Percentiles rank a stretch among this genome's conserved stretches.
Evolutionary conservation across 2,113 vertebrate species (phyloP).

Genomic region (Mirounga angustirostris): DNA sequence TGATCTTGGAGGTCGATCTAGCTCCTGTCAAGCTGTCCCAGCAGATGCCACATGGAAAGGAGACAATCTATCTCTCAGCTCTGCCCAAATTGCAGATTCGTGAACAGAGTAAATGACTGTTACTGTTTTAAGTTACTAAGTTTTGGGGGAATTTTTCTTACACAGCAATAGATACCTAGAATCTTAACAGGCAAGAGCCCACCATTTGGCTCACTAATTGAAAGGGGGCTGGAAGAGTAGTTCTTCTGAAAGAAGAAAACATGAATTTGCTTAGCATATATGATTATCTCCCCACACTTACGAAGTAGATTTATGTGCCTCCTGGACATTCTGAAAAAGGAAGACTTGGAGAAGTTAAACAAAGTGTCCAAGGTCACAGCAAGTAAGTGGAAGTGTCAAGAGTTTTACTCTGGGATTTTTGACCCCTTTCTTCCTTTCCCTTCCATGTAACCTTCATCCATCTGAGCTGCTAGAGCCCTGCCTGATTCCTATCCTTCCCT

Average conservation of each 20-base stretch:
- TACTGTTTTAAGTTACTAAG: neutral
- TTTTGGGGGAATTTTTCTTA: neutral
- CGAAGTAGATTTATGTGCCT: neutral
- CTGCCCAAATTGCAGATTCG: neutral
- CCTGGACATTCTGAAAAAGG: neutral
- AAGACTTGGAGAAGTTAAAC: neutral
- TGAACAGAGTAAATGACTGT: neutral
- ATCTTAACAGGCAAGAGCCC: neutral
- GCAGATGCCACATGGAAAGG: neutral
- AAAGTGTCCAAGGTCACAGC: neutral
- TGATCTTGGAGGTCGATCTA: neutral
- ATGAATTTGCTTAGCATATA: neutral
- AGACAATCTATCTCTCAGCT: constrained; percentile 16
- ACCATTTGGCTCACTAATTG: neutral
- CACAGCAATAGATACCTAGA: neutral
- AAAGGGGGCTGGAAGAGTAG: neutral
- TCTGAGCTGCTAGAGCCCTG: neutral
- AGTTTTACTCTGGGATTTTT: neutral
- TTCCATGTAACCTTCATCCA: neutral
- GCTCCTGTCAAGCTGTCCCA: constrained; percentile 10
- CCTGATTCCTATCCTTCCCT: accelerated
- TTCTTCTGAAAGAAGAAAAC: neutral
- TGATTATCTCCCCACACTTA: neutral
- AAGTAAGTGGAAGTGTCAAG: neutral
- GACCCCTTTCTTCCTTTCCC: neutral